Conservation (phyloP, 2,113 vertebrate genomes). For the Neolamprologus sp. region DNA sequence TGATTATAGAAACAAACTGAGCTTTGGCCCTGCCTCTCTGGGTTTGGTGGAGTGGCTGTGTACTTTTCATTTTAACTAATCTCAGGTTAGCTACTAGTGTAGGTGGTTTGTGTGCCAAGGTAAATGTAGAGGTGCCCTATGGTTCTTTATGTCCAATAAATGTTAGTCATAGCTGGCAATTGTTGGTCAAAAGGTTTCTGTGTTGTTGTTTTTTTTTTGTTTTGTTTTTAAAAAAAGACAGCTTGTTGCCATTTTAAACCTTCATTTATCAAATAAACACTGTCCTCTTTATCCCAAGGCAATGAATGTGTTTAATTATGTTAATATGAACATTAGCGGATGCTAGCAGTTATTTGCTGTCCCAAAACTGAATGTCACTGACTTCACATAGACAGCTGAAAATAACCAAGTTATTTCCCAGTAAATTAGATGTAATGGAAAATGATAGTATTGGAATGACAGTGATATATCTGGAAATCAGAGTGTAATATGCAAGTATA, state of each 20-base stretch:
- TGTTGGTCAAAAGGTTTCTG: not conserved
- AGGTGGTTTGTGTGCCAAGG: not conserved
- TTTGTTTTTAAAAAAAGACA: rapidly evolving
- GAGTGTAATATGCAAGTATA: not conserved
- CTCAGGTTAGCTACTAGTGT: not conserved
- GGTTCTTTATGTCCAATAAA: not conserved
- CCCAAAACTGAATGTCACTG: not conserved
- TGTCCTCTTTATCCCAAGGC: not conserved
- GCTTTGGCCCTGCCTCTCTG: not conserved
- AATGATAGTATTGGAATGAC: not conserved
- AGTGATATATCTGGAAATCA: not conserved
- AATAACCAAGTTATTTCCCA: not conserved
- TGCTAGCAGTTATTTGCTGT: not conserved
- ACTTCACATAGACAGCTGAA: not conserved
- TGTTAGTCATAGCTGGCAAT: not conserved
- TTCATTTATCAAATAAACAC: not conserved
- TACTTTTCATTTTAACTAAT: not conserved
- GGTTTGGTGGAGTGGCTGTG: not conserved
- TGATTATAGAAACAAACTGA: conserved; percentile 20
- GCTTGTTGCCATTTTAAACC: not conserved
- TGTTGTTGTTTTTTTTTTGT: not conserved
- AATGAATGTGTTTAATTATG: not conserved
- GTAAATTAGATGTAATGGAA: not conserved
- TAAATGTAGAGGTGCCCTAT: not conserved
- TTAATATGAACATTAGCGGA: not conserved